Base-by-base conservation (phyloP, 2,797 vertebrate genomes). In the Pipistrellus kuhlii region DNA sequence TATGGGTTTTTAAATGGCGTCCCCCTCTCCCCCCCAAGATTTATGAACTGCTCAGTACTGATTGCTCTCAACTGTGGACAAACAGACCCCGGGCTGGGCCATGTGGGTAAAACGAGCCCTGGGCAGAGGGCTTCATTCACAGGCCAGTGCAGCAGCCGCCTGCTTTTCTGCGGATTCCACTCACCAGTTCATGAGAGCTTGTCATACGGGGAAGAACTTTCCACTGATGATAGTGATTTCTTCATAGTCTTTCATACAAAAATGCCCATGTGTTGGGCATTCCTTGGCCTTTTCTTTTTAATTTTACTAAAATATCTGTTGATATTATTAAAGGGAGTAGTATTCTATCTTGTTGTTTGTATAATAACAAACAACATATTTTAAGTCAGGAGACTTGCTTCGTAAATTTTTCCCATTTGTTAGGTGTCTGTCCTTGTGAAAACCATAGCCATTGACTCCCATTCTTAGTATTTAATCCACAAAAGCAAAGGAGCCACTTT, bases 361-460 rank as follows among this genome's bases (percentile, higher is more conserved):
- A 30, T 41, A 78, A 35, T 76, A 10, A 80, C 59, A 88, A 82
- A 82, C 21, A 66, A 68, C 8, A 83, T 14, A 85, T 75, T 51
- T 48, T 25, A 92, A 81, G 9, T 80, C 35, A 85, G n/a, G 84
- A 93, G 77, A 44, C n/a, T 66, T 86, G 46, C 20, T 85, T 91
- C 66, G 41, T 69, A 59, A 92, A 68, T 15, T 69, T 92, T 90
- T 76, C 20, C 46, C 20, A 73, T 55, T 93, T 90, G 30, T 20
- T 81, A 69, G 15, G 23, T 85, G 14, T 46, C 20, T 83, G 51
- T 80, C 38, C 17, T 72, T 76, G 15, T 35, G 51, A 44, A 92
- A 66, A 90, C 23, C 10, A 44, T 30, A 76, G 3, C 41, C 53
- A 68, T 18, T 92, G 14, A 53, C 55, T 76, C 25, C 46, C 85